phyloP scores from a whole-genome alignment of 2,888 invertebrate species.

The Loripinus fragilis region DNA sequence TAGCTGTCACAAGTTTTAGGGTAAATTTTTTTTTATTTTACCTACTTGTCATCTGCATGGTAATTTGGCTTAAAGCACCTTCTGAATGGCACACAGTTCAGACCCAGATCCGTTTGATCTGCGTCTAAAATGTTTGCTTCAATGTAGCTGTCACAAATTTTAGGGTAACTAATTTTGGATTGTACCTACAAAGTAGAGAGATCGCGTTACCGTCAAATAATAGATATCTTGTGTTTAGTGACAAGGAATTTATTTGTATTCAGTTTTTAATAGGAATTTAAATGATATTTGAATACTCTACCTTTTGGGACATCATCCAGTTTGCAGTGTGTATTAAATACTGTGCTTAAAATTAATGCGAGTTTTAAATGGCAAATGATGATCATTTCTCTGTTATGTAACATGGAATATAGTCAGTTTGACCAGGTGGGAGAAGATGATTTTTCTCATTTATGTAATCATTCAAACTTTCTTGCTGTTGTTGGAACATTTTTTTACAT shows the following conservation, averaged over 20 bases:
- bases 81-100: too few relatives aligned
- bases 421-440: too few relatives aligned
- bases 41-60: too few relatives aligned
- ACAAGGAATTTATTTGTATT: constrained; percentile 14
- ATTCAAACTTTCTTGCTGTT: too few relatives aligned
- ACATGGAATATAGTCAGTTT: too few relatives aligned
- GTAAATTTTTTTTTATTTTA: too few relatives aligned
- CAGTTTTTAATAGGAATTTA: not conserved
- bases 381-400: too few relatives aligned
- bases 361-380: too few relatives aligned
- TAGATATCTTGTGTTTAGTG: constrained; percentile 16
- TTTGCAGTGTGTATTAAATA: not conserved
- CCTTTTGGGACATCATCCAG: not conserved
- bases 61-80: too few relatives aligned
- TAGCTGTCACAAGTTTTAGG: not conserved
- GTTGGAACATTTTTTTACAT: too few relatives aligned
- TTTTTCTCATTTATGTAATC: too few relatives aligned
- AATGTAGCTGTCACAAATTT: not conserved
- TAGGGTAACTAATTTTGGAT: not conserved
- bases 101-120: not conserved
- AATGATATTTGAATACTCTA: not conserved
- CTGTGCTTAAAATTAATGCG: too few relatives aligned
- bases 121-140: not conserved
- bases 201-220: constrained; percentile 16
- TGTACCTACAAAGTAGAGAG: constrained; percentile 5